A percentile compares a stretch with the other conserved stretches of the same genome.
Conservation (phyloP, 2,113 vertebrate species). For the Daubentonia madagascariensis region DNA sequence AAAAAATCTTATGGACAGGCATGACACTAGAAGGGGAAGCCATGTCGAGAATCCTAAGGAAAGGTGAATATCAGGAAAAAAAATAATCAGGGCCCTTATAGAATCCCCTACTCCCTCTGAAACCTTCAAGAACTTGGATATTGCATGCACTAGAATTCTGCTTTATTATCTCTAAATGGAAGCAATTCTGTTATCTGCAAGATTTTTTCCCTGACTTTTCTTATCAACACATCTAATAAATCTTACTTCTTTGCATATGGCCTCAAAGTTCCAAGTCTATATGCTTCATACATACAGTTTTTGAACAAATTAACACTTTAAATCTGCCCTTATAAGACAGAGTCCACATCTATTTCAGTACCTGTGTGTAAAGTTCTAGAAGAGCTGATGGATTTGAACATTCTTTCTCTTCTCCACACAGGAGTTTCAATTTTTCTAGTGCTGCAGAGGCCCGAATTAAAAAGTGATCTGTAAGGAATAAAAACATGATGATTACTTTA, state of each 20-base stretch:
- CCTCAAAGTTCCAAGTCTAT: conserved; percentile 14
- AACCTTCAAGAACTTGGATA: not conserved
- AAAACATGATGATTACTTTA: not conserved
- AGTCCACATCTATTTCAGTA: conserved; percentile 74
- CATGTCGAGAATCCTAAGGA: not conserved
- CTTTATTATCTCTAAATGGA: not conserved
- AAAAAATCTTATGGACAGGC: not conserved
- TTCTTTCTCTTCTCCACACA: conserved; percentile 88
- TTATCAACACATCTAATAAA: not conserved
- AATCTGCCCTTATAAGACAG: not conserved
- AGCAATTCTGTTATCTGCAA: not conserved
- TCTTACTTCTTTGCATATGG: not conserved
- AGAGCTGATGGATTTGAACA: conserved; percentile 86
- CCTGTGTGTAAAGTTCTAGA: conserved; percentile 95
- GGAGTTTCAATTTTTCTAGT: conserved; percentile 89
- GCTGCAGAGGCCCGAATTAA: conserved; percentile 91
- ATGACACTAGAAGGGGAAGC: not conserved
- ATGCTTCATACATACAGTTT: not conserved
- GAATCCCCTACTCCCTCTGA: not conserved
- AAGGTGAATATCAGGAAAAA: not conserved
- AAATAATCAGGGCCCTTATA: not conserved
- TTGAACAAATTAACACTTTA: conserved; percentile 34
- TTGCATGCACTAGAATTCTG: not conserved
- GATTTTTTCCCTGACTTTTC: not conserved
- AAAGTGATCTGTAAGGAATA: conserved; percentile 89